Evolutionary conservation across 53 echinoderm and acorn worm species (phyloP), one percentile per base, ranked within the genome.

Genomic region (Holothuria leucospilota): DNA sequence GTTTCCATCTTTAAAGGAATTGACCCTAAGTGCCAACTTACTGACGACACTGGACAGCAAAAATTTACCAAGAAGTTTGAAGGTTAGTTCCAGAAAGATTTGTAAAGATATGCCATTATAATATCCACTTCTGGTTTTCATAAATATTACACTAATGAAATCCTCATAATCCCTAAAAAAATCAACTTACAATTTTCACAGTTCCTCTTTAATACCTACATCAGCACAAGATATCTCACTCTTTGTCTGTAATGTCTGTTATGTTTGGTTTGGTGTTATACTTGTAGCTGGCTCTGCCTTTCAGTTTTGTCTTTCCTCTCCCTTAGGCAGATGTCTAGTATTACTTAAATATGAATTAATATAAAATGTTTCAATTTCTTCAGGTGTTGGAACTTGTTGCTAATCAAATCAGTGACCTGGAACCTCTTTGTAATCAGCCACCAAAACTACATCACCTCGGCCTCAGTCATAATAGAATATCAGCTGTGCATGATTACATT

Each of bases 381-480:
- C 78, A 96, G 97, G 91, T 95, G 38, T 72, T 97, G 73, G 97
- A 97, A 56, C 84, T 97, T 34, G 94, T 94, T 64, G 97, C 97
- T 63, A 97, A 95, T 91, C 85, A 95, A 73, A 93, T 95, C 68
- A 93, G 95, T 71, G 94, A 97, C 62, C 77, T 97, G 87, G 93
- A 91, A 39, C 93, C 93, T 13, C 81, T 97, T 24, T 97, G 97
- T 85, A 73, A 88, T 29, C 86, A 91, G 81, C 94, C 94, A 60
- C 94, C 94, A 62, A 84, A 85, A 67, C 90, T 97, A 14, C 82
- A 90, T 26, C 97, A 95, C 62, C 82, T 96, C 0, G 97, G 97
- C 69, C 84, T 97, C 18, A 93, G 95, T 18, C 82, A 93, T 42
- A 97, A 97, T 73, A 91, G 69, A 67, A 87, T 97, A 69, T 91